Evolutionary conservation across 2,113 vertebrate species (phyloP).

Genomic region (Lathamus discolor): DNA sequence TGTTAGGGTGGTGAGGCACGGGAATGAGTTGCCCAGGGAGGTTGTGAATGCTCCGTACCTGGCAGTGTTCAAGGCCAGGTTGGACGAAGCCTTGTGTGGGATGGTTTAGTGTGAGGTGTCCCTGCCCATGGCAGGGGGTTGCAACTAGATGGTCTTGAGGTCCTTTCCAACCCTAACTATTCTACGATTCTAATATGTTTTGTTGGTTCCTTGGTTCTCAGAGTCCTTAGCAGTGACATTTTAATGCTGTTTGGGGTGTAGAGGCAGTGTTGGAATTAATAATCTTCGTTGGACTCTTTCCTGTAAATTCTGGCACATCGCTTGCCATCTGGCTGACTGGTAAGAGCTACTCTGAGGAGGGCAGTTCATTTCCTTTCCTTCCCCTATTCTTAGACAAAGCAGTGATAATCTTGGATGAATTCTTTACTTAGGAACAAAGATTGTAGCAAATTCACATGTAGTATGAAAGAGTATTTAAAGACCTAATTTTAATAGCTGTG

Average conservation of each 20-base stretch:
- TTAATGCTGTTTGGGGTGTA: not conserved
- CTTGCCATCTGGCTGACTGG: not conserved
- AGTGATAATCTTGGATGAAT: not conserved
- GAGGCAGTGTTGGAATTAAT: not conserved
- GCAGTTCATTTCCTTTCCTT: not conserved
- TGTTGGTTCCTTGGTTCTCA: not conserved
- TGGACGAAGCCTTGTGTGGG: too few relatives aligned
- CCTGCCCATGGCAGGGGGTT: too few relatives aligned
- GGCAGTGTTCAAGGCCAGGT: too few relatives aligned
- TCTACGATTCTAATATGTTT: not conserved
- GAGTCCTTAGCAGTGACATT: not conserved
- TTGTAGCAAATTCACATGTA: not conserved
- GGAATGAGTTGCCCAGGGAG: too few relatives aligned
- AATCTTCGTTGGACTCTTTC: not conserved
- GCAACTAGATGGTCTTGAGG: too few relatives aligned
- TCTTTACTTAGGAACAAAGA: not conserved
- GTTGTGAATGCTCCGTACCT: too few relatives aligned
- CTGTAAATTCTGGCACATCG: not conserved
- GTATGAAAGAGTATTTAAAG: not conserved
- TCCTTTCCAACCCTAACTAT: too few relatives aligned
- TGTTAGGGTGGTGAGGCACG: too few relatives aligned
- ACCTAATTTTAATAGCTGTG: not conserved
- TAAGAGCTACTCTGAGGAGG: not conserved
- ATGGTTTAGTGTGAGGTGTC: too few relatives aligned
- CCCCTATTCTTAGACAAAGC: not conserved